These are phyloP conservation scores for Timema podura DNA, from an alignment of 2,888 invertebrate species.

Conservation along the genomic window DNA sequence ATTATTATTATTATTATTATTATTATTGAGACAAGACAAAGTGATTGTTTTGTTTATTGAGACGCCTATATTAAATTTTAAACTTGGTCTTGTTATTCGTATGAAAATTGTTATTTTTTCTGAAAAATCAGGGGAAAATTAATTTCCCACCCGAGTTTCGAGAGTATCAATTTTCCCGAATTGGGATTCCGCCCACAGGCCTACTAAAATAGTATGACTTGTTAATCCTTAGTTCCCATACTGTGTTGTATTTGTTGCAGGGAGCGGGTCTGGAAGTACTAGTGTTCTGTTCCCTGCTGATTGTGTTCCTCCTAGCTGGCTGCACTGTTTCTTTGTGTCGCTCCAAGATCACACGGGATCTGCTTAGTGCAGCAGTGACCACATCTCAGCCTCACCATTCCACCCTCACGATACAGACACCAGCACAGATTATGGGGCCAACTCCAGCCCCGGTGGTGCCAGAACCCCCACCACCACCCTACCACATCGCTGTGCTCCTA, in stretches of 20 bases:
- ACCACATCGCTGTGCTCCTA: constrained; percentile 77
- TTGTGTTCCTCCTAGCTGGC: constrained; percentile 58
- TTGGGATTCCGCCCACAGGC: no score
- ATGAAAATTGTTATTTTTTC: no score
- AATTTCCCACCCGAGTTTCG: no score
- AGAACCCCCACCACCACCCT: constrained; percentile 69
- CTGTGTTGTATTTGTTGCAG: constrained; percentile 32
- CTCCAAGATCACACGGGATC: constrained; percentile 35
- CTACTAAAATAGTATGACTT: no score
- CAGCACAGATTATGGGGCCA: constrained; percentile 30
- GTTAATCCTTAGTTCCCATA: no score
- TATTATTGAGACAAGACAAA: no score
- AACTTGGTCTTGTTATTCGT: no score
- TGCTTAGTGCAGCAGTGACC: constrained; percentile 42
- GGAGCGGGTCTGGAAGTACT: constrained; percentile 57
- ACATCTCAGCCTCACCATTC: constrained; percentile 19
- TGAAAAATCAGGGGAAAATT: no score
- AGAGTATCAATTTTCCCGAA: no score
- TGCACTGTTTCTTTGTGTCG: constrained; percentile 59
- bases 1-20: no score
- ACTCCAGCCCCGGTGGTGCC: constrained; percentile 36
- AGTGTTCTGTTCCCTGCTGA: constrained; percentile 55
- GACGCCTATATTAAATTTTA: no score
- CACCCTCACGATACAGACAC: constrained; percentile 14
- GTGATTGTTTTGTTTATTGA: no score